Conservation (phyloP, 2,113 vertebrate genomes). For the Bucco capensis region DNA sequence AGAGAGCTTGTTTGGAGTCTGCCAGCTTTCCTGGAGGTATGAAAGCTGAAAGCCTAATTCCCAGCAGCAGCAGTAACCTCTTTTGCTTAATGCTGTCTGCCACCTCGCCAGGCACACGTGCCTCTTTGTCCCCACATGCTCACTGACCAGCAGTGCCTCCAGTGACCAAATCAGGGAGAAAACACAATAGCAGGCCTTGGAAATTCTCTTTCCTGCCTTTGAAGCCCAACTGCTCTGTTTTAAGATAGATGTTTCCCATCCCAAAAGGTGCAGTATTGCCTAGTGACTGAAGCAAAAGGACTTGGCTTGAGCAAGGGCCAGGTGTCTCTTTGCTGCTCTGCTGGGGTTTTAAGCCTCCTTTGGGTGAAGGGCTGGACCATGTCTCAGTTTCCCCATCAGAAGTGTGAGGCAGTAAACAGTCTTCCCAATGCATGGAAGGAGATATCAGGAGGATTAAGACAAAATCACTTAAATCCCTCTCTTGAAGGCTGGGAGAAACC, state of each 20-base stretch:
- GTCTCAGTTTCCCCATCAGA: neutral
- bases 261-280: neutral
- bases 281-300: neutral
- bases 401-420: neutral
- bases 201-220: neutral
- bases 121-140: neutral
- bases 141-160: accelerated
- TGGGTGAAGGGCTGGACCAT: neutral
- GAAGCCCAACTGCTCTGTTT: neutral
- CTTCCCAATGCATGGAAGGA: neutral
- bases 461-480: neutral
- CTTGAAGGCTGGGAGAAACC: neutral
- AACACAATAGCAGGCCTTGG: neutral
- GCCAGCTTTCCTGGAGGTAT: conserved; percentile 44
- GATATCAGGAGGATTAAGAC: neutral
- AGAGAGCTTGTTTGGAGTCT: conserved; percentile 48
- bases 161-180: neutral
- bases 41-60: neutral
- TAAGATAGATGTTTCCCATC: neutral
- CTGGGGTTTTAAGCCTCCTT: neutral
- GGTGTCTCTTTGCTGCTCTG: neutral
- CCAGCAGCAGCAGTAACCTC: neutral
- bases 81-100: neutral
- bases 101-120: neutral
- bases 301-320: neutral